Evolutionary conservation across 2,113 vertebrate species (phyloP).

Genomic region (Formicarius rufipectus): DNA sequence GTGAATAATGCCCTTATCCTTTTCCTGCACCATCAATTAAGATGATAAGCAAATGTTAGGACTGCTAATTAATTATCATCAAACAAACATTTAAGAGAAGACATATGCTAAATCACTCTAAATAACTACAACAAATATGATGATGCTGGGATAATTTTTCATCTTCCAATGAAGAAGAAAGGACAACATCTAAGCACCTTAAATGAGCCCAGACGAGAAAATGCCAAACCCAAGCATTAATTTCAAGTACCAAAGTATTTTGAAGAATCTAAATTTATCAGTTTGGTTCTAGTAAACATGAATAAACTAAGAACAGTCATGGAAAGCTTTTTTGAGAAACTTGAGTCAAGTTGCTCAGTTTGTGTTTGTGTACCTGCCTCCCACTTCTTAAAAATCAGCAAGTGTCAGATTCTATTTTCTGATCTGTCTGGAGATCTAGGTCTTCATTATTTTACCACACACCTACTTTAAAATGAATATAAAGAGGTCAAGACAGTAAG

Average conservation of each 20-base stretch:
- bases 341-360: background rate
- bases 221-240: background rate
- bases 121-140: background rate
- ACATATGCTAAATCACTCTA: background rate
- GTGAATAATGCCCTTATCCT: background rate
- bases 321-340: background rate
- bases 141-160: background rate
- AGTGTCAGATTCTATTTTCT: background rate
- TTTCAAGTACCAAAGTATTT: background rate
- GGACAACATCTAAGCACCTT: background rate
- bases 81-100: background rate
- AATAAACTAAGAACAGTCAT: background rate
- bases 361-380: background rate
- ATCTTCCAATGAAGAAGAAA: background rate
- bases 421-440: background rate
- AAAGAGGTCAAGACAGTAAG: background rate
- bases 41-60: background rate
- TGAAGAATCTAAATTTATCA: background rate
- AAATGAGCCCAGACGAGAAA: background rate
- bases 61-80: background rate
- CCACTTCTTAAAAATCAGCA: background rate
- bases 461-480: background rate
- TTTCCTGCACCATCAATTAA: background rate
- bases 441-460: background rate
- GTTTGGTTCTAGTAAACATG: background rate